phyloP scores from a whole-genome alignment of 2,797 vertebrate species.

The Poecilia velifera region DNA sequence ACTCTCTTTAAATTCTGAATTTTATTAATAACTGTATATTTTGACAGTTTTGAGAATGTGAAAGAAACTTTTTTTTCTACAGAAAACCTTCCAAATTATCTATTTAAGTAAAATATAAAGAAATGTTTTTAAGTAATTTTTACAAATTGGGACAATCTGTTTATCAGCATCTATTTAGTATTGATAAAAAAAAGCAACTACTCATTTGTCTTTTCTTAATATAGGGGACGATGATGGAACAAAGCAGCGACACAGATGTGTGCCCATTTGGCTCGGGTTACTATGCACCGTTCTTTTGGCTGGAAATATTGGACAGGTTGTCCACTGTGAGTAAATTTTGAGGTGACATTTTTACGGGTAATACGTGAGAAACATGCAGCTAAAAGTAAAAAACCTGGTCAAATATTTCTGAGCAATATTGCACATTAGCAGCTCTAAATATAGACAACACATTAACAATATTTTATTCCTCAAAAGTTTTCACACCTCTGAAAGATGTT shows the following conservation, averaged over 20 bases:
- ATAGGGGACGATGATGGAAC: constrained; percentile 9
- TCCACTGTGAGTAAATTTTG: constrained; percentile 47
- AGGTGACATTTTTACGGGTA: not conserved
- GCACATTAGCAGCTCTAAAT: not conserved
- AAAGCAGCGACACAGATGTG: constrained; percentile 8
- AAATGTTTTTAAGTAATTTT: not conserved
- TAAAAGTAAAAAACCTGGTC: not conserved
- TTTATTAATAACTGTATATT: not conserved
- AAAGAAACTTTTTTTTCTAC: not conserved
- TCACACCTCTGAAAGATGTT: not conserved
- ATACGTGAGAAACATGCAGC: not conserved
- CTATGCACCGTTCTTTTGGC: constrained; percentile 46
- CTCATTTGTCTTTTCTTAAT: not conserved
- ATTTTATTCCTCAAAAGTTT: not conserved
- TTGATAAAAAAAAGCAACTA: not conserved
- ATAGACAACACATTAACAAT: not conserved
- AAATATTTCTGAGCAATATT: not conserved
- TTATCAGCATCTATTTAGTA: not conserved
- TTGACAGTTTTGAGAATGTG: not conserved
- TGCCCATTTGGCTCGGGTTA: constrained; percentile 30
- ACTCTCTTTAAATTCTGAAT: not conserved
- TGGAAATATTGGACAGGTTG: constrained; percentile 47
- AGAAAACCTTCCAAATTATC: not conserved
- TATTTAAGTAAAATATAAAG: not conserved
- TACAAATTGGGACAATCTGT: not conserved